Conservation (phyloP, 1,140 invertebrate genomes). For the Sminthurides bifidus region DNA sequence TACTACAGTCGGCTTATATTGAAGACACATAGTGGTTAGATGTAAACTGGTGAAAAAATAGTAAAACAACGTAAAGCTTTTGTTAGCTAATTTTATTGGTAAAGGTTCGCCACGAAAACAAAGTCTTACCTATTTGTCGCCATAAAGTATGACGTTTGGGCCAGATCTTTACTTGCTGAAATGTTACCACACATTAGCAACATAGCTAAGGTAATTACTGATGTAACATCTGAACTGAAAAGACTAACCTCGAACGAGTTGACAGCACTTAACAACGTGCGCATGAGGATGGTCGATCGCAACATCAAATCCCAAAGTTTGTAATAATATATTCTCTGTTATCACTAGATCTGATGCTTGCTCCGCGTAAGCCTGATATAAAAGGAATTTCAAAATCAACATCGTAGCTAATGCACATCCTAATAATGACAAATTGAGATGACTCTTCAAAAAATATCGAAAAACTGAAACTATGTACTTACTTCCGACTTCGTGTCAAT, state of each 20-base stretch:
- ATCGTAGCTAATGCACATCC: background rate
- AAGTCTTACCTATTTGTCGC: constrained; percentile 74
- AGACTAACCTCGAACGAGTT: constrained; percentile 71
- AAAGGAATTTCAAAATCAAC: background rate
- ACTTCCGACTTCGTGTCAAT: constrained; percentile 62
- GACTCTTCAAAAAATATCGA: too few relatives aligned
- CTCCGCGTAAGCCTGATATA: constrained; percentile 52
- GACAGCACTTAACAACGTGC: constrained; percentile 86
- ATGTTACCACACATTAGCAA: constrained; percentile 25
- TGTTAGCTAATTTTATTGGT: too few relatives aligned
- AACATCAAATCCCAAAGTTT: constrained; percentile 93
- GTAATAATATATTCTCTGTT: constrained; percentile 89
- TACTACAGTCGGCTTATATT: constrained; percentile 87
- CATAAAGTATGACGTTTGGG: constrained; percentile 95
- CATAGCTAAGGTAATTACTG: too few relatives aligned
- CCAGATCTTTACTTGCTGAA: constrained; percentile 84
- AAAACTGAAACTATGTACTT: constrained; percentile 29
- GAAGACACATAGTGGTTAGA: constrained; percentile 91
- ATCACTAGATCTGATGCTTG: constrained; percentile 79
- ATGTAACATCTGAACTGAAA: background rate
- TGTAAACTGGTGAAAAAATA: constrained; percentile 59
- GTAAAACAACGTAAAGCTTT: constrained; percentile 26
- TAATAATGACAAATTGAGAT: too few relatives aligned
- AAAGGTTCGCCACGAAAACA: background rate
- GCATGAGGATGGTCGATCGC: constrained; percentile 95